A percentile compares a stretch with the other conserved stretches of the same genome.
Evolutionary conservation across 2,797 vertebrate species (phyloP).

Genomic region (Argyrosomus regius): DNA sequence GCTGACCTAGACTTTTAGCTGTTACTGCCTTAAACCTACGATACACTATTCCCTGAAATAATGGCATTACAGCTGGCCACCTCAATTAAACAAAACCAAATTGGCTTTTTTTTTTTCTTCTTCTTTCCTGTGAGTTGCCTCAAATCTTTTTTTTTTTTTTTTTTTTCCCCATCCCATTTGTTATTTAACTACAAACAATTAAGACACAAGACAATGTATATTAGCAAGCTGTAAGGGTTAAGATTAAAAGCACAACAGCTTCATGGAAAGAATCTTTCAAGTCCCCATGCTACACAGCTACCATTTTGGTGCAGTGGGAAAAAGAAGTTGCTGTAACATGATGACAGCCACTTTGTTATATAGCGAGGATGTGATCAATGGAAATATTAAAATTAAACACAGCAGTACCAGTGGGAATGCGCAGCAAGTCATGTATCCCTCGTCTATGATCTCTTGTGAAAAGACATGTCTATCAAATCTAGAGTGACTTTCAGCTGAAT

Average conservation of each 20-base stretch:
- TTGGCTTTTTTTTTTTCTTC: not conserved
- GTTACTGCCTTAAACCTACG: constrained; percentile 32
- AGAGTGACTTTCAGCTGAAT: not conserved
- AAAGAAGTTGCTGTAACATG: constrained; percentile 6
- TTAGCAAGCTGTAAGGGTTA: constrained; percentile 34
- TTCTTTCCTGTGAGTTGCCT: not conserved
- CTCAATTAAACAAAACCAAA: constrained; percentile 18
- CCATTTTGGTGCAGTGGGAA: not conserved
- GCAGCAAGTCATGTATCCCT: not conserved
- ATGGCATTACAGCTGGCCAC: constrained; percentile 23
- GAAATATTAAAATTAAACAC: constrained; percentile 2
- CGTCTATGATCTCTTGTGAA: constrained; percentile 2
- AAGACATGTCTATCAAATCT: not conserved
- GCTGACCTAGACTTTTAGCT: constrained; percentile 43
- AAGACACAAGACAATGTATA: constrained; percentile 49
- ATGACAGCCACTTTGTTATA: constrained; percentile 4
- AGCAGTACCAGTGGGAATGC: not conserved
- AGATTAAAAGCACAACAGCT: constrained; percentile 42
- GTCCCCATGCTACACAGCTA: not conserved
- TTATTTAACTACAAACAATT: constrained; percentile 22
- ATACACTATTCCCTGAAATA: constrained; percentile 25
- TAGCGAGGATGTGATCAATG: constrained; percentile 3
- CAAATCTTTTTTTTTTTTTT: not conserved
- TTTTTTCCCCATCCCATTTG: not conserved
- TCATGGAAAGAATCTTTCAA: constrained; percentile 34